phyloP scores from a whole-genome alignment of 2,797 vertebrate genomes.

The Agapornis canus region DNA sequence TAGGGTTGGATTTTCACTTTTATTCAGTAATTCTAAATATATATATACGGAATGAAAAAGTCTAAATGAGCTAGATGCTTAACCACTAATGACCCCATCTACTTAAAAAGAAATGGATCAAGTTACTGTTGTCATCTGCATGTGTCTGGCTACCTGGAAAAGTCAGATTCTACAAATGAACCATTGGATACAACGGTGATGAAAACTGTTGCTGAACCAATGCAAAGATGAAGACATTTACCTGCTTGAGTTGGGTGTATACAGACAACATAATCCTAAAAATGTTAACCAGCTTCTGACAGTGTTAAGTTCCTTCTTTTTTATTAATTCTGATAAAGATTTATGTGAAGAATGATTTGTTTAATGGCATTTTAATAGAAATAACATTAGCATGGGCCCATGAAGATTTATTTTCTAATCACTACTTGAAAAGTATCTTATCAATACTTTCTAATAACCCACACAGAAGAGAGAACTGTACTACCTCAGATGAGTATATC shows the following conservation, averaged over 20 bases:
- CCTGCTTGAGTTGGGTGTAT: background rate
- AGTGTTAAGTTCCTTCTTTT: background rate
- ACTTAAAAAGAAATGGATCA: background rate
- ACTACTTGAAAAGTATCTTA: background rate
- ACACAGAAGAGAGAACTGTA: background rate
- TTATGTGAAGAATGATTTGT: background rate
- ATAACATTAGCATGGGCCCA: background rate
- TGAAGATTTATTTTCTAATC: background rate
- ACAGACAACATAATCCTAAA: background rate
- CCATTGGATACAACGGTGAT: background rate
- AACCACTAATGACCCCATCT: background rate
- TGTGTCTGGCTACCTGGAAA: background rate
- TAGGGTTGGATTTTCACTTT: background rate
- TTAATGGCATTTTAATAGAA: background rate
- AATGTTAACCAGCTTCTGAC: rapidly evolving
- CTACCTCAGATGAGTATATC: background rate
- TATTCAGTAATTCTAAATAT: background rate
- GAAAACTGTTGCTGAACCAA: background rate
- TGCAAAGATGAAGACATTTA: background rate
- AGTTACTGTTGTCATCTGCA: background rate
- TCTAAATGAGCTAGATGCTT: background rate
- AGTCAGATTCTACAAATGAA: background rate
- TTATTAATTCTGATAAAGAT: background rate
- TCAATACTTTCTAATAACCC: background rate
- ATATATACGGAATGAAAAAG: background rate